Conservation (phyloP, 2,113 vertebrate species). For the Microcebus murinus region DNA sequence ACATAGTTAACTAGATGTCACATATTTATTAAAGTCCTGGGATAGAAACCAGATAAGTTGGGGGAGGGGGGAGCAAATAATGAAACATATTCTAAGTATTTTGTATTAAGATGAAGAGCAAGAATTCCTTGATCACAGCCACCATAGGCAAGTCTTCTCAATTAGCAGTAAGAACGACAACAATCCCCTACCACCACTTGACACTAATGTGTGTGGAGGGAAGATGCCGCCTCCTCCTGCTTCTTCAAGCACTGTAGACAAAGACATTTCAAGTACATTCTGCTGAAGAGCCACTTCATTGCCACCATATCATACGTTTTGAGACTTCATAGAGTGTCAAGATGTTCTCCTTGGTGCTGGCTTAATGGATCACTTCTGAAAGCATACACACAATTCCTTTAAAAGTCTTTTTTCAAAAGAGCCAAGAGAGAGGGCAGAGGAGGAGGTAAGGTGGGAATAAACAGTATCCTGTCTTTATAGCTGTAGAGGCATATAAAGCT, state of each 20-base stretch:
- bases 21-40: not conserved
- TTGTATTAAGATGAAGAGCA: not conserved
- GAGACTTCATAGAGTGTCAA: slow-evolving; percentile 49
- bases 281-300: slow-evolving; percentile 18
- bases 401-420: slow-evolving; percentile 21
- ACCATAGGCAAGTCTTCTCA: not conserved
- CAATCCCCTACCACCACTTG: not conserved
- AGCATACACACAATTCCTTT: not conserved
- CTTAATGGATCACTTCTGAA: slow-evolving; percentile 55
- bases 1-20: not conserved
- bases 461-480: not conserved
- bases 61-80: not conserved
- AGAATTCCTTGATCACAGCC: not conserved
- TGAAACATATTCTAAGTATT: not conserved
- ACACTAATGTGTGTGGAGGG: not conserved
- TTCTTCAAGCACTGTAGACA: not conserved
- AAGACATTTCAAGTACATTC: not conserved
- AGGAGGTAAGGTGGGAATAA: not conserved
- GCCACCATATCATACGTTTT: not conserved
- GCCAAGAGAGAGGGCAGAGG: not conserved
- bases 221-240: not conserved
- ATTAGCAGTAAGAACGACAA: not conserved
- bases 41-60: not conserved
- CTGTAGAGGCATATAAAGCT: not conserved
- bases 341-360: slow-evolving; percentile 51